These are phyloP conservation scores for Camponotus vicinus DNA, from an alignment of 1,140 invertebrate genomes.

Conservation along the genomic window DNA sequence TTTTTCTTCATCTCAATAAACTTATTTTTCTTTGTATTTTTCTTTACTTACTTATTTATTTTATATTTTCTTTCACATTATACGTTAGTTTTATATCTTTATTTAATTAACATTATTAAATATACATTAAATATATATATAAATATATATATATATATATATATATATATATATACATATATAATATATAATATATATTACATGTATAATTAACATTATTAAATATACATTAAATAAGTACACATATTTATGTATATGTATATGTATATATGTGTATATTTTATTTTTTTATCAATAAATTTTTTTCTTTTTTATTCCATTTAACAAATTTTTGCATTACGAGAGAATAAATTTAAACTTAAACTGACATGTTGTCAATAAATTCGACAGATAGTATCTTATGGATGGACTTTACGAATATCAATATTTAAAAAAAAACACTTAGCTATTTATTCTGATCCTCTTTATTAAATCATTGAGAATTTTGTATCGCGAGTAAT, in stretches of 20 bases:
- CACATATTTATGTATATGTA: too few relatives aligned
- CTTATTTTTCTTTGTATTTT: neutral
- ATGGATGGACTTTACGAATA: constrained; percentile 1
- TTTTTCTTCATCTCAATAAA: neutral
- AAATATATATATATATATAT: too few relatives aligned
- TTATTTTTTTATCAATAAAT: too few relatives aligned
- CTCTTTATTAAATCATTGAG: neutral
- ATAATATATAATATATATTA: too few relatives aligned
- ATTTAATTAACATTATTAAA: neutral
- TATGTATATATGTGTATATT: too few relatives aligned
- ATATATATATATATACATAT: too few relatives aligned
- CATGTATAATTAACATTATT: too few relatives aligned
- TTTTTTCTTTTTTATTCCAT: neutral
- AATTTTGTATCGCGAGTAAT: neutral
- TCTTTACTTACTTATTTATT: neutral
- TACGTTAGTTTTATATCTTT: neutral
- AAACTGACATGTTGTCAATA: constrained; percentile 42
- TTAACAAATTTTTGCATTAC: constrained; percentile 4
- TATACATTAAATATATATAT: too few relatives aligned
- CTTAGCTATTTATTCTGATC: neutral
- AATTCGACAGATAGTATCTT: constrained; percentile 29
- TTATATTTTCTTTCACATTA: neutral
- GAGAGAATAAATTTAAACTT: constrained; percentile 27
- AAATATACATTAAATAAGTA: too few relatives aligned
- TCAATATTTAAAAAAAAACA: constrained; percentile 6